A percentile compares a stretch with the other conserved stretches of the same genome.
Evolutionary conservation across 2,113 vertebrate genomes (phyloP).

Genomic region (Entomyzon cyanotis): DNA sequence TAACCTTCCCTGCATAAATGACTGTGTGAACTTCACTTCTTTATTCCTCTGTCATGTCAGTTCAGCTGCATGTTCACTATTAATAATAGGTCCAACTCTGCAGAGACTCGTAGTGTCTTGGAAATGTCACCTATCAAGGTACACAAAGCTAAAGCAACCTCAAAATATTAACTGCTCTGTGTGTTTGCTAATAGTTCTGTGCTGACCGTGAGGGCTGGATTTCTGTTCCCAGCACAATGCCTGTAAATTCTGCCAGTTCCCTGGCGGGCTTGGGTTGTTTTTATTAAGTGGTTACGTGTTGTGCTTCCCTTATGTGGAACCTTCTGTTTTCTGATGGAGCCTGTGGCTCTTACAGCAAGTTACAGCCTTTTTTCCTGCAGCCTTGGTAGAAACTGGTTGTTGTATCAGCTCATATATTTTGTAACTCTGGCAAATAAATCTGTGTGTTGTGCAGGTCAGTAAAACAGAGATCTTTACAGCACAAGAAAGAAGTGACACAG

Average conservation of each 20-base stretch:
- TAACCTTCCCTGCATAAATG: background rate
- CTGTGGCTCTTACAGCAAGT: background rate
- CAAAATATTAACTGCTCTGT: conserved; percentile 10
- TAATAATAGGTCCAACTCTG: background rate
- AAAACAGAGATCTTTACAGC: background rate
- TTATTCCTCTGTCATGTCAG: conserved; percentile 3
- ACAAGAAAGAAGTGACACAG: background rate
- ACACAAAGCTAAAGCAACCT: conserved; percentile 6
- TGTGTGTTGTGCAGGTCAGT: background rate
- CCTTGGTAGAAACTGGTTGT: background rate
- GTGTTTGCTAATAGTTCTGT: background rate
- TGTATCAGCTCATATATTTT: background rate
- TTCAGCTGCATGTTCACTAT: background rate
- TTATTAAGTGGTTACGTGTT: background rate
- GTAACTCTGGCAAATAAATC: conserved; percentile 17
- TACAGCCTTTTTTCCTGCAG: background rate
- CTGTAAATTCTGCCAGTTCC: background rate
- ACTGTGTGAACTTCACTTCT: background rate
- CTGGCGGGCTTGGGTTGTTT: background rate
- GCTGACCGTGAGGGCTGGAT: background rate
- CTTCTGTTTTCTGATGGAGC: background rate
- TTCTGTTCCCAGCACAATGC: background rate
- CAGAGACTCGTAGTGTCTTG: background rate
- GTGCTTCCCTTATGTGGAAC: background rate
- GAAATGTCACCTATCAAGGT: conserved; percentile 2